These are phyloP conservation scores for Sus cebifrons DNA, from an alignment of 2,797 vertebrate genomes.

Conservation along the genomic window DNA sequence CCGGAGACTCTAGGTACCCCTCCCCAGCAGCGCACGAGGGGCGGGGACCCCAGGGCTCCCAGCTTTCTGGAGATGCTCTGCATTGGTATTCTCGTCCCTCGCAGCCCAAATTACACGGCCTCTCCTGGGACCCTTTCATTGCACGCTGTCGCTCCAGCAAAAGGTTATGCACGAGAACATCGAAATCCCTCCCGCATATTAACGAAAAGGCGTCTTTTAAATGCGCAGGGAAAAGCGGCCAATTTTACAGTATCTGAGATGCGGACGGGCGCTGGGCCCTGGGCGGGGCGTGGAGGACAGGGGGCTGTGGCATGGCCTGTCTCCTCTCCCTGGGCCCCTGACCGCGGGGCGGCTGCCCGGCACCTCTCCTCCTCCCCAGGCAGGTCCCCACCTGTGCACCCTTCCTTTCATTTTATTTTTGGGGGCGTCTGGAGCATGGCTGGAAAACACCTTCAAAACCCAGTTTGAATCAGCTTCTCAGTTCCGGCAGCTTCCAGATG, in stretches of 20 bases:
- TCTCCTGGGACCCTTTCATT: constrained; percentile 77
- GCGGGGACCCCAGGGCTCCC: background rate
- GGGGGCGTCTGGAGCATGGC: constrained; percentile 21
- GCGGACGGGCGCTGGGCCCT: background rate
- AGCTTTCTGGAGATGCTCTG: constrained; percentile 25
- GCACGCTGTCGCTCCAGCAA: constrained; percentile 59
- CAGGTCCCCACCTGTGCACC: background rate
- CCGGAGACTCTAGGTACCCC: background rate
- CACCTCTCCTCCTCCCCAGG: background rate
- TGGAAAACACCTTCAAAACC: constrained; percentile 11
- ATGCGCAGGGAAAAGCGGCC: background rate
- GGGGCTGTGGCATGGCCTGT: background rate
- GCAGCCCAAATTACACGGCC: constrained; percentile 70
- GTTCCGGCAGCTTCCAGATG: background rate
- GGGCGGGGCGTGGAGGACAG: background rate
- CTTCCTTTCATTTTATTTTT: background rate
- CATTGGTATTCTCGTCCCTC: constrained; percentile 78
- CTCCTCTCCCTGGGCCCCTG: too few species aligned
- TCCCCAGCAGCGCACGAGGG: background rate
- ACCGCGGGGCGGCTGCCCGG: too few species aligned
- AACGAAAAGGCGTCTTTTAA: constrained; percentile 68
- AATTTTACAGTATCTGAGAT: background rate
- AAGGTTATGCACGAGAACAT: constrained; percentile 74
- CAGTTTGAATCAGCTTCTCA: background rate
- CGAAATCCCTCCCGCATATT: constrained; percentile 43